Evolutionary conservation across 2,888 invertebrate genomes (phyloP).

Genomic region (Morpho deidamia): DNA sequence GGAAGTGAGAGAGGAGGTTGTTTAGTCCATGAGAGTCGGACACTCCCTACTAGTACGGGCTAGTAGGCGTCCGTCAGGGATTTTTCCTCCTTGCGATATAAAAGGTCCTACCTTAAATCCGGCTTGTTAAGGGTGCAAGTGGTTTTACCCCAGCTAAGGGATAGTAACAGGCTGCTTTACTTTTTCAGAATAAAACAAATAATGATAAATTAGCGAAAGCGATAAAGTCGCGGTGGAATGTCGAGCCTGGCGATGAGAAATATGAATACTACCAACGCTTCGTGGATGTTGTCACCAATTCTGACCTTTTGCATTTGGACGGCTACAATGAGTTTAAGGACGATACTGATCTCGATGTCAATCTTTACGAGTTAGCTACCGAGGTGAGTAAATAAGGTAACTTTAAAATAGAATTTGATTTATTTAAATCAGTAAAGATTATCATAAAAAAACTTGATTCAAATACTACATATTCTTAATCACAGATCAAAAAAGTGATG

Average conservation of each 20-base stretch:
- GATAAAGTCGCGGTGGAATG: constrained; percentile 49
- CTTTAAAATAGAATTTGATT: neutral
- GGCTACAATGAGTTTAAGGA: constrained; percentile 48
- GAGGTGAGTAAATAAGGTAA: constrained; percentile 46
- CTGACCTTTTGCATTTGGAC: constrained; percentile 52
- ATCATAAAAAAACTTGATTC: too few relatives aligned
- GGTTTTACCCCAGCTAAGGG: too few relatives aligned
- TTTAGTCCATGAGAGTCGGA: too few relatives aligned
- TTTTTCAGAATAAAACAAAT: constrained; percentile 49
- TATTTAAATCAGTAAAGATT: too few relatives aligned
- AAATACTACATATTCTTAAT: too few relatives aligned
- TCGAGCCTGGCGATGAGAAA: constrained; percentile 35
- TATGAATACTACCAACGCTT: constrained; percentile 58
- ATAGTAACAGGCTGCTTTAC: too few relatives aligned
- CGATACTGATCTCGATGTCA: constrained; percentile 44
- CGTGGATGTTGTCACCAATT: constrained; percentile 52
- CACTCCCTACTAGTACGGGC: too few relatives aligned
- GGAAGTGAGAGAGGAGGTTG: too few relatives aligned
- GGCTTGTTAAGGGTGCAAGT: neutral
- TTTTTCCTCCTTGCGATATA: too few relatives aligned
- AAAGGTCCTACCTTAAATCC: too few relatives aligned
- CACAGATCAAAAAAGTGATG: too few relatives aligned
- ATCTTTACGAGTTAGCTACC: constrained; percentile 54
- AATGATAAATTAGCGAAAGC: constrained; percentile 36
- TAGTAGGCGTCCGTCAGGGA: too few relatives aligned